Evolutionary conservation across 2,888 invertebrate genomes (phyloP), one percentile per base, ranked within the genome.

Genomic region (Andrena camellia): DNA sequence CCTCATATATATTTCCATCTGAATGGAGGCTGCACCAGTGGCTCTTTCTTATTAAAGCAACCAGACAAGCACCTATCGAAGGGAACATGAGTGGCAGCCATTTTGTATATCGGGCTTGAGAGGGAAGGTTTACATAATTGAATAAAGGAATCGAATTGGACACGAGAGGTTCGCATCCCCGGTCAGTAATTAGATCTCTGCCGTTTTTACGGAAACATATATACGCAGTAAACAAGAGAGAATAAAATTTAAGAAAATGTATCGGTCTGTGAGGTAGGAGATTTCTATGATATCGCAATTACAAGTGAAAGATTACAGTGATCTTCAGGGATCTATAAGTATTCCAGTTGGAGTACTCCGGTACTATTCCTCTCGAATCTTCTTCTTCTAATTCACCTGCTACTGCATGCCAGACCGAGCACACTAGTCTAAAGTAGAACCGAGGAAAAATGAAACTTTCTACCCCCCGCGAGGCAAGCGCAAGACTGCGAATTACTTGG

Each of bases 401-500:
- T 23, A 26, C 23, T 26, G 23, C 26, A 26, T 42, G 42, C 17
- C 42, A 42, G 42, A 17, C 42, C 42, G 42, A 57, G 8, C 57
- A 10, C 23, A 8, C 23, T 57, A 23, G 23, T 23, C 23, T 17
- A 23, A 23, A 13, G 33, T 54, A 29, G 5, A 33, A 20, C 4
- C 31, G 23, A 54, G 17, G 4, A 17, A 33, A 23, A 35, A 68
- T n/a, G 54, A 68, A 68, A 68, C 7, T 68, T 54, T 33, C 23
- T 68, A n/a, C 33, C 54, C 54, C 54, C 23, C 68, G 29, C 54
- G 17, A 13, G 50, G 20, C 33, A 35, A 68, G 7, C 17, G 68
- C 33, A 33, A 52, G 68, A 68, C 54, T 31, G 68, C 23, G 54
- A 54, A 54, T 68, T 68, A 68, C 33, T 68, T 68, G 54, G 35